Conservation (phyloP, 2,888 invertebrate genomes). For the Spodoptera exigua region DNA sequence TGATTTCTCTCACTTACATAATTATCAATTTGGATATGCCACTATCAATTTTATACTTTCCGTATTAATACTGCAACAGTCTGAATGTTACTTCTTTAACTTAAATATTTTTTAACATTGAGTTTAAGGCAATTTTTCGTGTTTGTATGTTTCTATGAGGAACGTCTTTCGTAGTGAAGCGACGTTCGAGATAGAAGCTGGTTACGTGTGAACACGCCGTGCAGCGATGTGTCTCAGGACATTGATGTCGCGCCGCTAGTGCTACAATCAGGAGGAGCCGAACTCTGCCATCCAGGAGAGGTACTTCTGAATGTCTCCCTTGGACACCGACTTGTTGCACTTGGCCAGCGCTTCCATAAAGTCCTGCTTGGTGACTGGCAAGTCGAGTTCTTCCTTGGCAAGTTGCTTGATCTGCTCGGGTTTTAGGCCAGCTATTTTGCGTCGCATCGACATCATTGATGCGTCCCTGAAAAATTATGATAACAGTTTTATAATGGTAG, state of each 20-base stretch:
- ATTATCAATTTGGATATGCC: conserved; percentile 73
- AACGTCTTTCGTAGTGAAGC: conserved; percentile 33
- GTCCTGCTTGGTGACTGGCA: conserved; percentile 97
- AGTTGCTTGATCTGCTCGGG: conserved; percentile 98
- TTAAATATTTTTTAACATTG: conserved; percentile 61
- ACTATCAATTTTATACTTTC: conserved; percentile 72
- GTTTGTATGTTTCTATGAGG: conserved; percentile 56
- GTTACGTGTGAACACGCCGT: conserved; percentile 22
- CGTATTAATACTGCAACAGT: conserved; percentile 84
- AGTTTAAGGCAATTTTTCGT: conserved; percentile 74
- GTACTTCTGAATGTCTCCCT: conserved; percentile 98
- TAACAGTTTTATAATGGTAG: too few relatives aligned
- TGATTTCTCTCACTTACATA: conserved; percentile 54
- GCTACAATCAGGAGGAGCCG: conserved; percentile 94
- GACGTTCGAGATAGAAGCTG: conserved; percentile 50
- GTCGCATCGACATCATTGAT: conserved; percentile 99
- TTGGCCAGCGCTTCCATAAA: conserved; percentile 97
- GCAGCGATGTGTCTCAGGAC: conserved; percentile 29
- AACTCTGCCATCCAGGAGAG: conserved; percentile 99
- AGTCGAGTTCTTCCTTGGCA: conserved; percentile 97
- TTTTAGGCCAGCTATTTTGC: conserved; percentile 97
- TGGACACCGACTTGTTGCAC: conserved; percentile 98
- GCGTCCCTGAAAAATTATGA: conserved; percentile 93
- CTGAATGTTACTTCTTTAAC: conserved; percentile 66
- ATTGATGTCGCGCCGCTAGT: conserved; percentile 32